phyloP scores from a whole-genome alignment of 2,797 vertebrate genomes.

The Enteromius treurensis region DNA sequence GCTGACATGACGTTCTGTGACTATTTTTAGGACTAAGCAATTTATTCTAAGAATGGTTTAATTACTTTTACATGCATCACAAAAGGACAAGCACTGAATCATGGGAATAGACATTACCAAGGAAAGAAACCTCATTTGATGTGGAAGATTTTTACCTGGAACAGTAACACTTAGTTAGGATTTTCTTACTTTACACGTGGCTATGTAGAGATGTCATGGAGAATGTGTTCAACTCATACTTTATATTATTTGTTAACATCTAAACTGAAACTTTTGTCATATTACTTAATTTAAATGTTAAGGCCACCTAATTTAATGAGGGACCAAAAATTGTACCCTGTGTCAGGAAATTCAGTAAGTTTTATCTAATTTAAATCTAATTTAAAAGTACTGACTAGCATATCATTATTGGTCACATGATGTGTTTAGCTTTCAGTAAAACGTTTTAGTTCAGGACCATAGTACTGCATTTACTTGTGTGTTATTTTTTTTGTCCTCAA shows the following conservation, averaged over 20 bases:
- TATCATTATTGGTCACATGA: background rate
- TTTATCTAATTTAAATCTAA: background rate
- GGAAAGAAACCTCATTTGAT: background rate
- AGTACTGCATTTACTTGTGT: background rate
- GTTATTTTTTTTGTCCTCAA: slow-evolving; percentile 17
- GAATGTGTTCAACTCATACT: too few relatives aligned
- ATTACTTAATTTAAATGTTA: background rate
- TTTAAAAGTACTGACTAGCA: background rate
- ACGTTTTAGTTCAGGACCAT: background rate
- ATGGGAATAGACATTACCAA: background rate
- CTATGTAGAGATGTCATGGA: background rate
- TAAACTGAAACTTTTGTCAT: background rate
- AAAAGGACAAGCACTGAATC: background rate
- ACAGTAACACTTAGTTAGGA: background rate
- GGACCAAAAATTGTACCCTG: too few relatives aligned
- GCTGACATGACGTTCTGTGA: slow-evolving; percentile 17
- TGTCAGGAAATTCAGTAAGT: too few relatives aligned
- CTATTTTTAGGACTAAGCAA: slow-evolving; percentile 10
- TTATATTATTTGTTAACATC: background rate
- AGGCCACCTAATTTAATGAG: too few relatives aligned
- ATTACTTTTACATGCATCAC: slow-evolving; percentile 21
- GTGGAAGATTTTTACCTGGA: background rate
- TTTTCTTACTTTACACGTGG: background rate
- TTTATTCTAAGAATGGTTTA: slow-evolving; percentile 24
- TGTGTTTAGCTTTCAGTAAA: background rate